A percentile compares a stretch with the other conserved stretches of the same genome.
These are phyloP conservation scores for Albula glossodonta DNA, from an alignment of 2,113 vertebrate genomes.

Conservation along the genomic window DNA sequence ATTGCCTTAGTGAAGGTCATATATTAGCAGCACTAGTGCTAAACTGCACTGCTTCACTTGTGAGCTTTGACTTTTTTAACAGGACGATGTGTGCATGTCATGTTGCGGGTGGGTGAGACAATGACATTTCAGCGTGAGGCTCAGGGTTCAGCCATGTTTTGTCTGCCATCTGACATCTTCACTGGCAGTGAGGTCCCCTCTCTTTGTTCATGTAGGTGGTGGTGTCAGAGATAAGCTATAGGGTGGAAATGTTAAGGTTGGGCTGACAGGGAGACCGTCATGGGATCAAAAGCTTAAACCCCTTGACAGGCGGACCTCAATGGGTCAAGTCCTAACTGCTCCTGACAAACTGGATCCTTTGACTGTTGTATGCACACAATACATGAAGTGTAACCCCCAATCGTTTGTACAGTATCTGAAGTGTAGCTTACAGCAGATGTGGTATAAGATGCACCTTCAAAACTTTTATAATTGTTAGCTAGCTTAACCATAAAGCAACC, in stretches of 20 bases:
- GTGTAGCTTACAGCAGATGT: background rate
- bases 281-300: background rate
- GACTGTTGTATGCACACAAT: background rate
- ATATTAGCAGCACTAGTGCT: too few relatives aligned
- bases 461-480: background rate
- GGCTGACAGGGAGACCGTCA: constrained; percentile 6
- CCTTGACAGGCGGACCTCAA: background rate
- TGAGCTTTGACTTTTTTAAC: too few relatives aligned
- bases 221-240: background rate
- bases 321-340: background rate
- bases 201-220: background rate
- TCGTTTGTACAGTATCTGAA: background rate
- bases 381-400: background rate
- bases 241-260: background rate
- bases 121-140: background rate
- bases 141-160: background rate
- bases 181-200: background rate
- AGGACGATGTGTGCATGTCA: background rate
- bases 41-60: too few relatives aligned
- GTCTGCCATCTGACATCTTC: background rate
- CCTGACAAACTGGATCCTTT: background rate
- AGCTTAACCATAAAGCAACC: background rate
- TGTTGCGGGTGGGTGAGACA: background rate
- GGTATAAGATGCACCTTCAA: background rate
- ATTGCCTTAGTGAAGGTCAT: too few relatives aligned